These are phyloP conservation scores for Caenorhabditis wallacei DNA, from an alignment of 2,888 invertebrate species.

Conservation along the genomic window DNA sequence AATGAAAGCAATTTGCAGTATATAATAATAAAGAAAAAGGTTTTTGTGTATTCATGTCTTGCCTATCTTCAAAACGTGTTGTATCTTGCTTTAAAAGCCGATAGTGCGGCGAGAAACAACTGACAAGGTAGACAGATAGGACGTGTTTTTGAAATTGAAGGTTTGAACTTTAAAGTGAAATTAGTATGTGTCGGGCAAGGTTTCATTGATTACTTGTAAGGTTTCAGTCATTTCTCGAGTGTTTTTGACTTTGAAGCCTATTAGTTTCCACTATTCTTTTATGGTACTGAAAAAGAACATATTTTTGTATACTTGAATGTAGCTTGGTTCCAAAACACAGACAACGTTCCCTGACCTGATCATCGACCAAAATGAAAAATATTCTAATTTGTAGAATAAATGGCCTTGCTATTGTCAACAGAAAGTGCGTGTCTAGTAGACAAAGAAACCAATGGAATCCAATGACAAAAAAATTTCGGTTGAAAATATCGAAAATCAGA, in stretches of 20 bases:
- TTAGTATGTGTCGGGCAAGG: conserved; percentile 25
- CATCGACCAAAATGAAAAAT: neutral
- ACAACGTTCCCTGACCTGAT: neutral
- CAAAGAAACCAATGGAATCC: neutral
- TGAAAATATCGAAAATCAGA: neutral
- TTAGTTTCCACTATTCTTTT: too few relatives aligned
- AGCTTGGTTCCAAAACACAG: neutral
- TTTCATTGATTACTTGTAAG: neutral
- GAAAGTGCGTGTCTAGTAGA: neutral
- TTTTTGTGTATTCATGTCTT: conserved; percentile 23
- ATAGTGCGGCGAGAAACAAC: conserved; percentile 56
- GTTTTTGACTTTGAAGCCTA: too few relatives aligned
- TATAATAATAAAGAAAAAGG: conserved; percentile 22
- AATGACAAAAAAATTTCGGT: too few relatives aligned
- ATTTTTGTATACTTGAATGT: too few relatives aligned
- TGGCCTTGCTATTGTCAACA: conserved; percentile 7
- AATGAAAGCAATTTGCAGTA: conserved; percentile 17
- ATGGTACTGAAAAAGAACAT: too few relatives aligned
- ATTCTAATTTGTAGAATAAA: neutral
- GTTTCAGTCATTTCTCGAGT: neutral
- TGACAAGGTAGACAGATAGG: conserved; percentile 29
- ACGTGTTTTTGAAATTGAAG: conserved; percentile 48
- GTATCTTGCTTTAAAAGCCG: conserved; percentile 52
- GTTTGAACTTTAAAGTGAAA: conserved; percentile 46
- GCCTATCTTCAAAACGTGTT: conserved; percentile 40